Evolutionary conservation across 2,797 vertebrate genomes (phyloP), one percentile per base, ranked within the genome.

Genomic region (Zalophus californianus): DNA sequence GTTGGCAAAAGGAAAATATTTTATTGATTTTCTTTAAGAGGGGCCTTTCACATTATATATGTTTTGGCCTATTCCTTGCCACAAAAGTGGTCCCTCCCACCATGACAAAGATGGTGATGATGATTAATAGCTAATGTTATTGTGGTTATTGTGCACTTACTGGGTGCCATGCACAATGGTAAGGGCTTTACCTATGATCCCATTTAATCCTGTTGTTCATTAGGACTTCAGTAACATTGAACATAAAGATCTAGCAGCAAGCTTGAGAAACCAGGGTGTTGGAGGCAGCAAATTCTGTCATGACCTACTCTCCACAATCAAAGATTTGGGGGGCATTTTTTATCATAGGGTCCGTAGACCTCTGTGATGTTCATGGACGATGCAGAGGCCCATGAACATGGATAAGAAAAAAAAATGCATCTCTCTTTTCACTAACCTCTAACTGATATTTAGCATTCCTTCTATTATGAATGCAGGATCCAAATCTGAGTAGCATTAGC

Each of bases 401-500:
- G 15, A 50, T 48, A 75, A 80, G 35, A 10, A 44, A 93, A 68
- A 58, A 77, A 78, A 68, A 52, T 60, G 1, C 1, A 35, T 64
- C 21, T 84, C 90, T 73, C 50, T 32, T 90, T 32, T 92, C 32
- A 87, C 14, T 64, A 92, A 66, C 0, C 27, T 90, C 27, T 90
- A 56, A 88, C 21, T 80, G 29, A 95, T 94, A 58, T 85, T 72
- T 82, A 97, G 48, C 52, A 82, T 93, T 66, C 23, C 29, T 90
- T 85, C 50, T 78, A 48, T 89, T 94, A 84, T 86, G 58, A 90
- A 72, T 70, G 44, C 21, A 78, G 15, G n/a, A 83, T 73, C 52
- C 29, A 77, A 91, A 90, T 75, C 41, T 92, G 50, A 89, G 44
- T 29, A 83, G 35, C 56, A 83, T 75, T 96, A 90, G 44, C 44